Percentiles rank a stretch among this genome's conserved stretches.
Conservation (phyloP, 2,113 vertebrate genomes). For the Merops nubicus region DNA sequence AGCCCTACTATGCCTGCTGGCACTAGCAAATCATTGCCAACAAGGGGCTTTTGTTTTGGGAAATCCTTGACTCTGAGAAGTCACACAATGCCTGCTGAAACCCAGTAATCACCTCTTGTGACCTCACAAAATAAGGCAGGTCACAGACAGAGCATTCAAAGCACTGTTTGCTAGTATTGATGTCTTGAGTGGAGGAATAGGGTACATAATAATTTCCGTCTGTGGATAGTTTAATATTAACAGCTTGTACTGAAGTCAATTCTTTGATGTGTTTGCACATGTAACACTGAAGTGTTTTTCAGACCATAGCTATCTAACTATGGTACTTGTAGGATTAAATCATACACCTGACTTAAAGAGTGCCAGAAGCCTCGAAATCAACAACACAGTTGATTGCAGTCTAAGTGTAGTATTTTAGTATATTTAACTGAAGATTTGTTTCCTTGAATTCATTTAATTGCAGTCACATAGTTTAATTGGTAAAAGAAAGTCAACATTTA, state of each 20-base stretch:
- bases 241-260: background rate
- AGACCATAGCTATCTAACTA: slow-evolving; percentile 23
- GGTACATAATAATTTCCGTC: slow-evolving; percentile 33
- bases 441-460: slow-evolving; percentile 55
- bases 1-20: background rate
- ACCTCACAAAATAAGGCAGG: slow-evolving; percentile 7
- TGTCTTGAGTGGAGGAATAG: background rate
- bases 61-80: background rate
- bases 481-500: slow-evolving; percentile 55
- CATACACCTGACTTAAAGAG: slow-evolving; percentile 36
- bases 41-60: background rate
- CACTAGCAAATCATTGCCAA: background rate
- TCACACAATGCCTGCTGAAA: background rate
- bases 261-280: slow-evolving; percentile 49
- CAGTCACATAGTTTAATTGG: slow-evolving; percentile 49
- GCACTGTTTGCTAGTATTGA: background rate
- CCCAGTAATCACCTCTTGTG: background rate
- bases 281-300: slow-evolving; percentile 52
- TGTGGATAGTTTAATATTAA: slow-evolving; percentile 30
- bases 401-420: slow-evolving; percentile 38
- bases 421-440: slow-evolving; percentile 52
- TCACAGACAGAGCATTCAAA: slow-evolving; percentile 18
- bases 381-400: slow-evolving; percentile 50
- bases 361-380: slow-evolving; percentile 3
- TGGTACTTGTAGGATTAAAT: slow-evolving; percentile 33